Conservation (phyloP, 1,140 invertebrate genomes). For the Diorhabda elongata region DNA sequence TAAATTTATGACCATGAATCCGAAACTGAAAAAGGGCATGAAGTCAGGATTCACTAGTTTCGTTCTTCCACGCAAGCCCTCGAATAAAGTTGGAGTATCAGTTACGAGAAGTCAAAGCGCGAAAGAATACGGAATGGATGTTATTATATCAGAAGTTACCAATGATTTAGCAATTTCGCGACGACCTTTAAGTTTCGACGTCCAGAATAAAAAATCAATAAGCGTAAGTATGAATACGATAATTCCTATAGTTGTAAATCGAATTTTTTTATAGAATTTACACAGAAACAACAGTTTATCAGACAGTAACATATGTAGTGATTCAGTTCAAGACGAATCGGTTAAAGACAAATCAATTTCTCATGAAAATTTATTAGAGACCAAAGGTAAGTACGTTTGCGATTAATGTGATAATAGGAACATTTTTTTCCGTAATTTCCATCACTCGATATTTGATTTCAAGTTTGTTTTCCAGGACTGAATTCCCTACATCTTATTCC, state of each 20-base stretch:
- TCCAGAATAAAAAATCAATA: conserved; percentile 20
- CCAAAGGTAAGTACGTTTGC: conserved; percentile 28
- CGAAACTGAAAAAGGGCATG: conserved; percentile 20
- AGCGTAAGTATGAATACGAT: conserved; percentile 1
- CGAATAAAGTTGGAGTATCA: conserved; percentile 44
- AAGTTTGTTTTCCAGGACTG: conserved; percentile 54
- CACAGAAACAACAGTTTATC: conserved; percentile 41
- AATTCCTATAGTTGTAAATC: background rate
- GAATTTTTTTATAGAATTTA: conserved; percentile 15
- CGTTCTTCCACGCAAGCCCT: conserved; percentile 41
- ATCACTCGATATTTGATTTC: too few species aligned
- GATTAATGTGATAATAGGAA: background rate
- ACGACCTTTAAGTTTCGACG: conserved; percentile 42
- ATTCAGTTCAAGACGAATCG: conserved; percentile 27
- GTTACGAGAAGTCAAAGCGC: conserved; percentile 41
- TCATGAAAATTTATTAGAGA: conserved; percentile 42
- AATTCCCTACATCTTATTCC: conserved; percentile 76
- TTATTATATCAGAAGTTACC: conserved; percentile 33
- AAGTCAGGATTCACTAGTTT: conserved; percentile 35
- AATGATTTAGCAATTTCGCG: conserved; percentile 37
- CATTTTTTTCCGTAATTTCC: background rate
- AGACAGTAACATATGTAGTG: conserved; percentile 34
- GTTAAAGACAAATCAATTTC: conserved; percentile 40
- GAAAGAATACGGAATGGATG: conserved; percentile 30
- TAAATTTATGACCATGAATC: conserved; percentile 23